Evolutionary conservation across 2,888 invertebrate genomes (phyloP).

Genomic region (Mesochorus sp.): DNA sequence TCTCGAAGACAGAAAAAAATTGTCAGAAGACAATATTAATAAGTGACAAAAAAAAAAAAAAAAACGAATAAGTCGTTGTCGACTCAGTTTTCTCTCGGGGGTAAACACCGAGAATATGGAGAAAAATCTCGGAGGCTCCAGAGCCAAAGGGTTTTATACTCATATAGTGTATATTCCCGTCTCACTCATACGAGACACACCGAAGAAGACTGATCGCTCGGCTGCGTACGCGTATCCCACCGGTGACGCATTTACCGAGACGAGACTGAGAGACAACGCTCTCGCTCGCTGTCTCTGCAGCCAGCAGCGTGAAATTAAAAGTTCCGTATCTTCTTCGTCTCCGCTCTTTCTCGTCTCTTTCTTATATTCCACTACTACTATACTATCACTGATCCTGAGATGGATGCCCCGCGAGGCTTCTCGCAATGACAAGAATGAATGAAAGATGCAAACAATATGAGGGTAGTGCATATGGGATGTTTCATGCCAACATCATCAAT

Average conservation of each 20-base stretch:
- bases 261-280: conserved; percentile 40
- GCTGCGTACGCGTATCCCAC: conserved; percentile 61
- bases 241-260: conserved; percentile 52
- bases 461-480: neutral
- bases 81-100: neutral
- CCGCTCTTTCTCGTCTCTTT: conserved; percentile 15
- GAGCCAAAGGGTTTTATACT: conserved; percentile 34
- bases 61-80: neutral
- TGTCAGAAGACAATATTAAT: too few relatives aligned
- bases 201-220: conserved; percentile 69
- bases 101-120: neutral
- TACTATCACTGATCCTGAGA: neutral
- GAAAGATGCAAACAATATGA: conserved; percentile 52
- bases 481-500: conserved; percentile 3
- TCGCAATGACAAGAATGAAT: conserved; percentile 24
- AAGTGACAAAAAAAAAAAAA: too few relatives aligned
- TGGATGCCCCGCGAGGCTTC: conserved; percentile 62
- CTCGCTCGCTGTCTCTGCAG: conserved; percentile 64
- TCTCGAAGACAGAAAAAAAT: too few relatives aligned
- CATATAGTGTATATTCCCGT: conserved; percentile 37
- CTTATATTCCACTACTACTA: neutral
- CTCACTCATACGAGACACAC: conserved; percentile 31
- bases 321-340: conserved; percentile 57
- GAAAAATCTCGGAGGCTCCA: conserved; percentile 5
- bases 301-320: conserved; percentile 72